Base-by-base conservation (phyloP, 2,113 vertebrate genomes). In the Pygoscelis antarcticus region DNA sequence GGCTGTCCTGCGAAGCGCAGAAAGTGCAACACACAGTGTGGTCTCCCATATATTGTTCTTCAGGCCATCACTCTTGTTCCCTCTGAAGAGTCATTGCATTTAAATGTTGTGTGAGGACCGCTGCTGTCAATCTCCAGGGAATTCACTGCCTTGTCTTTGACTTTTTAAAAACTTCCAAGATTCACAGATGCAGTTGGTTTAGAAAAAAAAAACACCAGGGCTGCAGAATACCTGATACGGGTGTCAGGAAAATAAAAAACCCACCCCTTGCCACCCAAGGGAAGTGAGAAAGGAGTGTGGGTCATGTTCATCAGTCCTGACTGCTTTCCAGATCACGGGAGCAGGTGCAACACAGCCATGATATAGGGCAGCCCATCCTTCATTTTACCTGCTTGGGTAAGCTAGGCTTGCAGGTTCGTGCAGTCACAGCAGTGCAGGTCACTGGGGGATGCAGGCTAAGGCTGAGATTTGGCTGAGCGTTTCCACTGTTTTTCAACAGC, bases 261-360 rank as follows among this genome's bases (percentile, higher is more conserved):
- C 4, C 5, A 15, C 42, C 27, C 0, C 0, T 30, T 40, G 14
- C 7, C 42, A 60, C 19, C 13, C 7, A 29, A 29, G 32, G 51
- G n/a, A 78, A 66, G 6, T 29, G 47, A 84, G 22, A 62, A 77
- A 70, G 47, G 6, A 64, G 14, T 4, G 3, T 55, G 58, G 30
- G 16, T 70, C 34, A 19, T 1, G 0, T 60, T 90, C 54, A 71
- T 42, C 57, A 54, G 16, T 25, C 27, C 52, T 47, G 23, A 12
- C 9, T 30, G 10, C 78, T 61, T 90, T 90, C 13, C 36, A 64
- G 30, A 27, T 69, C 13, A 1, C 3, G 1, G 27, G 20, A 7
- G 7, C 65, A 78, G 26, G 23, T 52, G 62, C 1, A 4, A 49
- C 25, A 52, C 21, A 47, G 18, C 22, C 18, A 5, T 11, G 42